Evolutionary conservation across 2,888 invertebrate species (phyloP), one percentile per base, ranked within the genome.

Genomic region (Coenonympha glycerion): DNA sequence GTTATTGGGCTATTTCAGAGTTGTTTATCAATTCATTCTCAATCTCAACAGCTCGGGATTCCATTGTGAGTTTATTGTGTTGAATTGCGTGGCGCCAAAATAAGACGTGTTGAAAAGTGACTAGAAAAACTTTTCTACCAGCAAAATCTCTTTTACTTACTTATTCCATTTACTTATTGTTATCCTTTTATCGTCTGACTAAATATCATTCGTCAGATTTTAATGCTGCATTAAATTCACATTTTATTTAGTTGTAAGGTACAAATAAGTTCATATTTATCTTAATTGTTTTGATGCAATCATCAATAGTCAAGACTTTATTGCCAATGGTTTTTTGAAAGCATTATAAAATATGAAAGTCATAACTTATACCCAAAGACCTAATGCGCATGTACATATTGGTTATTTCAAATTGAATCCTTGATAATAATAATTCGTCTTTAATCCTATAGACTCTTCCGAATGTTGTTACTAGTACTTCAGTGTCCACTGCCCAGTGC

Each of bases 1-100:
- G 37, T 47, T 53, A 56, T 56, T 53, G 50, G 18, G 41, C 50
- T 56, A 56, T 56, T 53, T 53, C 40, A 26, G 50, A 41, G 16
- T 36, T 51, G 49, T 46, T 50, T 40, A 40, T 34, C 37, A 24
- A 33, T 49, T 44, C 24, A 16, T 44, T 22, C n/a, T n/a, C n/a
- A n/a, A n/a, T n/a, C 9, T 24, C 15, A 28, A 9, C 24, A 6
- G 24, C 24, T 16, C 28, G 21, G 2, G 24, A 19, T 26, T 13
- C 26, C 26, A 9, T 40, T 36, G n/a, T n/a, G n/a, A n/a, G n/a
- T 36, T 3, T 18, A 1, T 3, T 36, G 6, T 36, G 9, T 24
- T 4, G 24, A 6, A 6, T 8, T 6, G 24, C 3, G 6, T 24
- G 24, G 24, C 24, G 24, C 24, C 24, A n/a, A n/a, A n/a, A n/a